Evolutionary conservation across 2,113 vertebrate genomes (phyloP).

Genomic region (Cyrtonyx montezumae): DNA sequence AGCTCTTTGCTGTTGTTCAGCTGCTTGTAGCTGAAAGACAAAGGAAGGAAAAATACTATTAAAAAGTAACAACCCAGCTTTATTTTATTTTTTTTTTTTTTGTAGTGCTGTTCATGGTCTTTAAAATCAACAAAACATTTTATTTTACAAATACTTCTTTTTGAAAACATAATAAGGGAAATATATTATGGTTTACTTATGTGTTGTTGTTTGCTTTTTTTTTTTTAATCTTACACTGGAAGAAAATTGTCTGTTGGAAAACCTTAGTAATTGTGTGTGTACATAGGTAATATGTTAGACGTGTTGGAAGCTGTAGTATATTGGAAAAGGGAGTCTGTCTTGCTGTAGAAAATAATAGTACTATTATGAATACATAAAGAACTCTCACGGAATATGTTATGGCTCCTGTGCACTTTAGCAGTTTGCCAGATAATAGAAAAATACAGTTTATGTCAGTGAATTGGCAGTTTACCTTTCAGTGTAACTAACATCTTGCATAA

Average conservation of each 20-base stretch:
- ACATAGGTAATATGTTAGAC: not conserved
- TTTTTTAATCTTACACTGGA: not conserved
- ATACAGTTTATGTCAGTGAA: not conserved
- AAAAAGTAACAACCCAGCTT: not conserved
- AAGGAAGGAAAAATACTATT: not conserved
- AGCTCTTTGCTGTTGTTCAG: not conserved
- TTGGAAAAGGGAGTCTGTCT: not conserved
- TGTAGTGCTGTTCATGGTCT: not conserved
- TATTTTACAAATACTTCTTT: not conserved
- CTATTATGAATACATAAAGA: not conserved
- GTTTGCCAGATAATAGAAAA: not conserved
- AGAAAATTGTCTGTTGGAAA: not conserved
- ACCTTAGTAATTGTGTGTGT: not conserved
- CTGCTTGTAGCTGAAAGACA: not conserved
- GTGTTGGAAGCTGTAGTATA: not conserved
- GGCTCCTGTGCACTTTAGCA: not conserved
- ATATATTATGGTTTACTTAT: not conserved
- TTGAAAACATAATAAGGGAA: not conserved
- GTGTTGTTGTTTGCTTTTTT: not conserved
- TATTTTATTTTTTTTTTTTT: no score
- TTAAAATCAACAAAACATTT: not conserved
- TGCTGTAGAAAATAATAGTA: not conserved
- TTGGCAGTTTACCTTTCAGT: not conserved
- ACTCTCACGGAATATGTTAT: not conserved
- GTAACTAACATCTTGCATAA: not conserved